Evolutionary conservation across 2,888 invertebrate species (phyloP).

Genomic region (Orthosia incerta): DNA sequence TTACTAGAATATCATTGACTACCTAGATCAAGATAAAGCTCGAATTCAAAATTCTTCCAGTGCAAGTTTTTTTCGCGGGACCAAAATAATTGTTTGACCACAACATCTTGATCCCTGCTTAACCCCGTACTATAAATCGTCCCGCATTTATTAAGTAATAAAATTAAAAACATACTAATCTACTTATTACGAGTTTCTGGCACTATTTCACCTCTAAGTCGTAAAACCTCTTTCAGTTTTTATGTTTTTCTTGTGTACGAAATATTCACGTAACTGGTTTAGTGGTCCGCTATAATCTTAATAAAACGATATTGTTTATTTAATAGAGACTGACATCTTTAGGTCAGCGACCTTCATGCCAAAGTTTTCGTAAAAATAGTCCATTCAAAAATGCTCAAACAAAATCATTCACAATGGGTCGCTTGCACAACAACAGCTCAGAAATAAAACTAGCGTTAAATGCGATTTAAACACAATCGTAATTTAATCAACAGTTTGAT

Average conservation of each 20-base stretch:
- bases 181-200: constrained; percentile 59
- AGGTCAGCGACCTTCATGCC: neutral
- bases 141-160: constrained; percentile 59
- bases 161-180: constrained; percentile 64
- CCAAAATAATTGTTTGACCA: constrained; percentile 39
- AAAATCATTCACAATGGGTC: no score
- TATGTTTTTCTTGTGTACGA: constrained; percentile 32
- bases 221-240: constrained; percentile 65
- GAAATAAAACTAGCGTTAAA: neutral
- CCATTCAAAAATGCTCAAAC: neutral
- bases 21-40: neutral
- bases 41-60: constrained; percentile 1
- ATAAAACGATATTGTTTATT: neutral
- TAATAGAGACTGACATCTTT: neutral
- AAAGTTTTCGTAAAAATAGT: neutral
- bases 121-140: constrained; percentile 58
- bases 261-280: constrained; percentile 24
- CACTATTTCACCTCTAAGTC: constrained; percentile 63
- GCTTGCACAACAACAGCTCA: neutral
- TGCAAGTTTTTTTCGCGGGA: neutral
- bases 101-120: constrained; percentile 57
- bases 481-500: neutral
- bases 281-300: constrained; percentile 4
- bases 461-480: neutral
- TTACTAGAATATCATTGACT: no score